Evolutionary conservation across 2,888 invertebrate genomes (phyloP).

Genomic region (Ophraella communa): DNA sequence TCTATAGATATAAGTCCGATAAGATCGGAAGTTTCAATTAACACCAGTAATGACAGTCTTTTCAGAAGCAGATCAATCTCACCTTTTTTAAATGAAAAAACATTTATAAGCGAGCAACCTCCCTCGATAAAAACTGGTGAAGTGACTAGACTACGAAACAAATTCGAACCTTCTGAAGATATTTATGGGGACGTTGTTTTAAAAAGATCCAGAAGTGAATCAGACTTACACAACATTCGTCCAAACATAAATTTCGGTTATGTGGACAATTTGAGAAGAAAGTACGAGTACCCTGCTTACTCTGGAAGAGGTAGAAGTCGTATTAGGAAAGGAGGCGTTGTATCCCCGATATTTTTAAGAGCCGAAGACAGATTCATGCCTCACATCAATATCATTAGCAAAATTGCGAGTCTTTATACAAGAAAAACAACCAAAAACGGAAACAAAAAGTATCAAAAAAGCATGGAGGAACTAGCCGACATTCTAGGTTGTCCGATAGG

Average conservation of each 20-base stretch:
- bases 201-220: constrained; percentile 74
- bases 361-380: constrained; percentile 82
- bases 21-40: constrained; percentile 56
- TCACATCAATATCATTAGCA: constrained; percentile 88
- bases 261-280: constrained; percentile 67
- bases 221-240: constrained; percentile 72
- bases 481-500: constrained; percentile 63
- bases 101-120: constrained; percentile 70
- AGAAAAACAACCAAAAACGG: constrained; percentile 51
- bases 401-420: constrained; percentile 69
- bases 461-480: constrained; percentile 54
- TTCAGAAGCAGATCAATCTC: constrained; percentile 76
- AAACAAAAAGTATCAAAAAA: constrained; percentile 41
- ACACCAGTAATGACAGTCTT: constrained; percentile 70
- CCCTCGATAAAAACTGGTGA: constrained; percentile 79
- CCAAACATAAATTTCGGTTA: constrained; percentile 62
- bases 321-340: constrained; percentile 60
- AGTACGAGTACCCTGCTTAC: constrained; percentile 64
- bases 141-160: constrained; percentile 77
- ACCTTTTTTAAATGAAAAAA: constrained; percentile 72
- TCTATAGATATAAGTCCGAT: constrained; percentile 57
- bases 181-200: constrained; percentile 49
- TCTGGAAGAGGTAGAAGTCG: constrained; percentile 62
- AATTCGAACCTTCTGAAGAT: constrained; percentile 73
- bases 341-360: constrained; percentile 71